Evolutionary conservation across 2,888 invertebrate species (phyloP).

Genomic region (Heliconius cydno): DNA sequence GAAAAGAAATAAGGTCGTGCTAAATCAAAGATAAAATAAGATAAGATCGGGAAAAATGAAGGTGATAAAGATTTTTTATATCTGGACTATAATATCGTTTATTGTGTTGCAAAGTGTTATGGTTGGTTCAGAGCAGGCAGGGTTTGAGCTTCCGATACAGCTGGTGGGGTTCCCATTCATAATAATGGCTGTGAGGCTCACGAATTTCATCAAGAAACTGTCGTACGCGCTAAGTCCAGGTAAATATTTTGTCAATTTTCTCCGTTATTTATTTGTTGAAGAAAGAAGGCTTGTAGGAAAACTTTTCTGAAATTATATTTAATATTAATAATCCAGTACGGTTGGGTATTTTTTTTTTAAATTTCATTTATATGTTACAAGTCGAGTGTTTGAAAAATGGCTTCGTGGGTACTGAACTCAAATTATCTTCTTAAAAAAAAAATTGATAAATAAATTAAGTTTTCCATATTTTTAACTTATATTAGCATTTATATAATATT

Average conservation of each 20-base stretch:
- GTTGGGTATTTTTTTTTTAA: no score
- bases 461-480: no score
- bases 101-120: slow-evolving; percentile 67
- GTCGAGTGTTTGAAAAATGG: no score
- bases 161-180: slow-evolving; percentile 93
- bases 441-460: no score
- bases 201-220: slow-evolving; percentile 92
- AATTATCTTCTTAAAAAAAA: no score
- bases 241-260: slow-evolving; percentile 68
- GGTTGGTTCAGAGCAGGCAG: slow-evolving; percentile 76
- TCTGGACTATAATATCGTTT: slow-evolving; percentile 65
- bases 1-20: slow-evolving; percentile 29
- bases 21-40: slow-evolving; percentile 13
- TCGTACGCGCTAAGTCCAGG: slow-evolving; percentile 92
- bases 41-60: slow-evolving; percentile 59
- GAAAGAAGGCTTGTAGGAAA: not conserved
- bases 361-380: no score
- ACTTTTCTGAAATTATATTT: not conserved
- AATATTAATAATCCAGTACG: not conserved
- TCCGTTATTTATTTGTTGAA: not conserved
- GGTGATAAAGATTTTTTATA: slow-evolving; percentile 66
- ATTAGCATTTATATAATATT: no score
- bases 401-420: no score
- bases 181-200: slow-evolving; percentile 89
- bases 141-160: slow-evolving; percentile 91